Evolutionary conservation across 37 sponge, comb jelly and placozoan genomes (phyloP).

Genomic region (Cliona cf. orientalis): DNA sequence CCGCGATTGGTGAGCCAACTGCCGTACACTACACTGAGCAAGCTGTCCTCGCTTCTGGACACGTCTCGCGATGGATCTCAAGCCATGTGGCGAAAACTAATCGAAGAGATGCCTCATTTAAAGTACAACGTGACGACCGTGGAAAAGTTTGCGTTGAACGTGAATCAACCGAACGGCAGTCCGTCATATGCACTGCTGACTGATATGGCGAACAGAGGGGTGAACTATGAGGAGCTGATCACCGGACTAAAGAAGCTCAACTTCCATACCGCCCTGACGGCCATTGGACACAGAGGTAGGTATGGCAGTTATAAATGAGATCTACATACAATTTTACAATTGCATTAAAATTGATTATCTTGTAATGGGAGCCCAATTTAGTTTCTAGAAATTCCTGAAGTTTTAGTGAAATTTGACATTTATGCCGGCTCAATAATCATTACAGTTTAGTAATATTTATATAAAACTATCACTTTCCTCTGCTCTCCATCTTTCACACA

Average conservation of each 20-base stretch:
- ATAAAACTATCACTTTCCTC: too few species aligned
- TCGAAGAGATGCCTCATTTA: constrained; percentile 24
- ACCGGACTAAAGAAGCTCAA: constrained; percentile 64
- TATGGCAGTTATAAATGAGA: too few species aligned
- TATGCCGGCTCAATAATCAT: too few species aligned
- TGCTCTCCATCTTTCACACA: too few species aligned
- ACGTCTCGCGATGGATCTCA: constrained; percentile 23
- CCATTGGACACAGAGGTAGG: constrained; percentile 76
- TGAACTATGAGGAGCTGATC: constrained; percentile 53
- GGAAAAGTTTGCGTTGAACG: constrained; percentile 45
- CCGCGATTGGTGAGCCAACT: constrained; percentile 31
- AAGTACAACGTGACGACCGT: constrained; percentile 45
- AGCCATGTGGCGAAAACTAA: constrained; percentile 55
- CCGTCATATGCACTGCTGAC: constrained; percentile 69
- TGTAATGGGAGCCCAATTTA: too few species aligned
- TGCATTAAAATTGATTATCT: too few species aligned
- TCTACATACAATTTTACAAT: too few species aligned
- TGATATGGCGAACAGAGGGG: constrained; percentile 70
- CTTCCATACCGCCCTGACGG: constrained; percentile 46
- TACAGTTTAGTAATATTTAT: too few species aligned
- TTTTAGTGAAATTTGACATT: too few species aligned
- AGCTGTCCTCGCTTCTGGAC: constrained; percentile 51
- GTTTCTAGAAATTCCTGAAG: too few species aligned
- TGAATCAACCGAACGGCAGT: constrained; percentile 59
- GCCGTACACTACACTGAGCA: constrained; percentile 37